Percentiles rank a stretch among this genome's conserved stretches.
Conservation (phyloP, 2,113 vertebrate genomes). For the Aptenodytes patagonicus region DNA sequence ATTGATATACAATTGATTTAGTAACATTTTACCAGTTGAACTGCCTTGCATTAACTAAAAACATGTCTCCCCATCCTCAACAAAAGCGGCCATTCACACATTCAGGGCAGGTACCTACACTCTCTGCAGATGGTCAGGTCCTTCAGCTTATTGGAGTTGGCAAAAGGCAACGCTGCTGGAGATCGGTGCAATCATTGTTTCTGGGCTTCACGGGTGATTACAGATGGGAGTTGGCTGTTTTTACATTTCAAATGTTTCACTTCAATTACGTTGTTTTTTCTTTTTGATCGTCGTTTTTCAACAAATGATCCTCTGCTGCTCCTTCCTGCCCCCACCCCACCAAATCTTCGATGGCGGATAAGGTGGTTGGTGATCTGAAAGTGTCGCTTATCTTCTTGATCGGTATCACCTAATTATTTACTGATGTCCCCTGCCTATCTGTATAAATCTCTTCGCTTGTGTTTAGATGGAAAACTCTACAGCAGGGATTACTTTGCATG, state of each 20-base stretch:
- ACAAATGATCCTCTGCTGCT: neutral
- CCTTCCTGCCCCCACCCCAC: fast-evolving
- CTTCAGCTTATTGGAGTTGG: neutral
- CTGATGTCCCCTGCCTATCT: neutral
- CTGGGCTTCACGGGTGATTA: neutral
- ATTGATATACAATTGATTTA: neutral
- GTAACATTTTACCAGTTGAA: neutral
- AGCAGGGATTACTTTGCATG: neutral
- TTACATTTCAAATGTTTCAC: neutral
- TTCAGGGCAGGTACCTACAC: neutral
- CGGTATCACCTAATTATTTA: neutral
- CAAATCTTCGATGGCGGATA: fast-evolving
- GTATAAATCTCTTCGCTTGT: neutral
- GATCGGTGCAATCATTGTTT: neutral
- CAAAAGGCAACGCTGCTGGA: neutral
- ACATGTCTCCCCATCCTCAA: neutral
- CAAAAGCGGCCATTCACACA: neutral
- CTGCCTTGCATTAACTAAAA: neutral
- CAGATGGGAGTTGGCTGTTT: neutral
- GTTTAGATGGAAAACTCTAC: neutral
- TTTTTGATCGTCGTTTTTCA: neutral
- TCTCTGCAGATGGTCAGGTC: neutral
- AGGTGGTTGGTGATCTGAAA: neutral
- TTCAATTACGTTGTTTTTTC: neutral
- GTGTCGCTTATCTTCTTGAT: neutral